Evolutionary conservation across 2,888 invertebrate species (phyloP), one percentile per base, ranked within the genome.

Genomic region (Cinara cedri): DNA sequence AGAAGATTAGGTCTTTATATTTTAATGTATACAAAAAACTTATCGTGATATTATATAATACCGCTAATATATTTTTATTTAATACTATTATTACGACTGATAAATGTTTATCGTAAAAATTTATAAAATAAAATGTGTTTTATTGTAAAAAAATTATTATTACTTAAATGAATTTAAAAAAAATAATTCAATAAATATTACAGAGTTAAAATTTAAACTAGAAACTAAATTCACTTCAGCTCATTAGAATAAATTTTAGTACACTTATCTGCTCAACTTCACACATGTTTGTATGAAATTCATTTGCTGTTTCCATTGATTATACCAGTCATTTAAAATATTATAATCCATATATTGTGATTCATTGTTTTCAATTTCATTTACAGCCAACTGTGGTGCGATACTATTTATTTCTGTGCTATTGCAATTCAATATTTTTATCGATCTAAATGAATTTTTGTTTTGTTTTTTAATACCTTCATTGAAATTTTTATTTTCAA

Each of bases 61-160:
- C 24, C 51, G 9, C 13, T 72, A 63, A 63, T 42, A 75, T 60
- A 75, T 42, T 65, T 65, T 14, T 65, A 74, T 46, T 66, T 55
- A 24, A 44, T 57, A 46, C 42, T 55, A 72, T 74, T 51, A 65
- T 42, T 72, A 34, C 63, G 72, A 63, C 74, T 74, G 74, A 74
- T 65, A 65, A 74, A 74, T 74, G 74, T 63, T 63, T 44, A 63
- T 74, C 51, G 42, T 65, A 42, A 54, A 6, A 9, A 65, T 63
- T 63, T 16, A 68, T 49, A 19, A 51, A 60, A 74, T 49, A 6
- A 54, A 65, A 74, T 63, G 13, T 24, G 51, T 63, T 74, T 63
- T 65, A 63, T 54, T 74, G 63, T 65, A 55, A 0, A 21, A 55
- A 42, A 55, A 42, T n/a, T 6, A 26, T 19, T n/a, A 65, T 60